Evolutionary conservation across 2,888 invertebrate species (phyloP).

Genomic region (Apamea epomidion): DNA sequence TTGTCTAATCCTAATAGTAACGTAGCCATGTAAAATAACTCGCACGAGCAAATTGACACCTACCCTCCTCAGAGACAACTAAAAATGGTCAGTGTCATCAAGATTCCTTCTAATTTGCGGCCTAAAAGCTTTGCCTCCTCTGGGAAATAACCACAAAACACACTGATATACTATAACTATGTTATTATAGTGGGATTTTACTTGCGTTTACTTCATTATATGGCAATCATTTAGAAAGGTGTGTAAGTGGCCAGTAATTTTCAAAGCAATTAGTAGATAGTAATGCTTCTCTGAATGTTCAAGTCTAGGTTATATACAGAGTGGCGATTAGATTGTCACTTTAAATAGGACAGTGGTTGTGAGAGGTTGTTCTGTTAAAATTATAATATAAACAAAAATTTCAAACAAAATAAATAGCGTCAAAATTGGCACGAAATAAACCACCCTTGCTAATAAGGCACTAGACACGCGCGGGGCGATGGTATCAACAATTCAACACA

Average conservation of each 20-base stretch:
- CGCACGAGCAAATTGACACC: slow-evolving; percentile 38
- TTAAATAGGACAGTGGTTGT: too few species aligned
- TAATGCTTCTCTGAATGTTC: slow-evolving; percentile 4
- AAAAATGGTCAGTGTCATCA: slow-evolving; percentile 57
- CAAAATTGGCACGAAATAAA: background rate
- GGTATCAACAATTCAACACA: background rate
- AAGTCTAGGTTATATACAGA: background rate
- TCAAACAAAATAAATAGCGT: background rate
- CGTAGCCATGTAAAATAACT: slow-evolving; percentile 3
- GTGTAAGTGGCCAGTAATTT: slow-evolving; percentile 34
- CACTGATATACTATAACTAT: slow-evolving; percentile 37
- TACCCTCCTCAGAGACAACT: slow-evolving; percentile 31
- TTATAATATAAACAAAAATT: too few species aligned
- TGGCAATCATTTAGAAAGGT: slow-evolving; percentile 58
- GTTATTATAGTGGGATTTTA: slow-evolving; percentile 29
- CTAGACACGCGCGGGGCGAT: too few species aligned
- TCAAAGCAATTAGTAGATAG: slow-evolving; percentile 10
- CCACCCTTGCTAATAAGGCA: background rate
- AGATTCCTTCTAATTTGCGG: slow-evolving; percentile 60
- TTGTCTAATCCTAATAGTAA: background rate
- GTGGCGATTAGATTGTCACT: too few species aligned
- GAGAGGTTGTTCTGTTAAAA: too few species aligned
- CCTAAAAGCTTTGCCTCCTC: slow-evolving; percentile 62
- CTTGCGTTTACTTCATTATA: slow-evolving; percentile 29
- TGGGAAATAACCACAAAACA: slow-evolving; percentile 64